Evolutionary conservation across 1,140 invertebrate genomes (phyloP), one percentile per base, ranked within the genome.

Genomic region (Tachypleus tridentatus): DNA sequence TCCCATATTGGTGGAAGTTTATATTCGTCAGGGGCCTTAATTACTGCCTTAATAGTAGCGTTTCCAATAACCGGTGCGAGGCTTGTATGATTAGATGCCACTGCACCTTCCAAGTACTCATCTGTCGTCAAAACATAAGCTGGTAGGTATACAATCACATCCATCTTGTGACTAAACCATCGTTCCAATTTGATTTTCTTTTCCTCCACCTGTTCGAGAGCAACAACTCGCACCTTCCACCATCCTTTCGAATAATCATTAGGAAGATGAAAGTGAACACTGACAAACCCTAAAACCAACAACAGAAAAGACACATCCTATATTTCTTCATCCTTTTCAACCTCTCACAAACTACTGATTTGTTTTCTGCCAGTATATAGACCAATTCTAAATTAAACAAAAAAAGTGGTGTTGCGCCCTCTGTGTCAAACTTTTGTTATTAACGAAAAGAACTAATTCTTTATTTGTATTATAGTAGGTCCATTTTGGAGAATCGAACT

Each of bases 171-270:
- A 8, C 57, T 65, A 51, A 67, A 67, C 58, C 75, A 80, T 64
- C 76, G 76, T 68, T 81, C 78, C 5, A 82, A 75, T 60, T 74
- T 72, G 53, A 82, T 76, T 51, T 57, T 65, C 64, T 79, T 76
- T 63, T 80, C 76, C 67, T 81, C 76, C 6, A 76, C 70, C 71
- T 82, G 81, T 3, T 74, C 74, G 50, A 76, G 72, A 7, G 78
- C 78, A 62, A 74, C 72, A 4, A 78, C 76, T 62, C 75, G 70
- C 29, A 82, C 78, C 61, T 71, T 79, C 81, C 81, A 82, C 64
- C 73, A 74, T 0, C 81, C 81, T 57, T 68, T 76, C 74, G 6
- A 76, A 72, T 54, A 79, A 71, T 63, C 71, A 9, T 65, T 70
- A 0, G 79, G 79, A 5, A 80, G 68, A 51, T 73, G 70, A 65